Percentiles rank a stretch among this genome's conserved stretches.
Evolutionary conservation across 2,888 invertebrate genomes (phyloP).

Genomic region (Caenorhabditis sp.): DNA sequence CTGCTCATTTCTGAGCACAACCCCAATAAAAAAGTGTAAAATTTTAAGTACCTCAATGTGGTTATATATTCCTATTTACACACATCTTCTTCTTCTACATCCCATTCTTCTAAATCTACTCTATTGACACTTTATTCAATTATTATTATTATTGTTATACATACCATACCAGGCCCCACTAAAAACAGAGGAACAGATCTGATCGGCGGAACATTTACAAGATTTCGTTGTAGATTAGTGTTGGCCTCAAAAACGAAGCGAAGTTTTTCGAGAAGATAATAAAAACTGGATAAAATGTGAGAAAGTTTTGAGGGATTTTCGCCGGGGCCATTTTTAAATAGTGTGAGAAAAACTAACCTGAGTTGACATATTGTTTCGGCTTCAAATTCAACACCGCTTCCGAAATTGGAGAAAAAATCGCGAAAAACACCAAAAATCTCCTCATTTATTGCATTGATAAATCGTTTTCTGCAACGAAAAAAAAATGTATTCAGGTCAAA

Average conservation of each 20-base stretch:
- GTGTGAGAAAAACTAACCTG: neutral
- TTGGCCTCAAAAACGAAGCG: neutral
- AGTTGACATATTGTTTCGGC: neutral
- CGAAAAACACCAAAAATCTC: neutral
- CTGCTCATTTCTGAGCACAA: too few species aligned
- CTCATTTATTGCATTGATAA: slow-evolving; percentile 1
- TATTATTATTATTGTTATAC: too few species aligned
- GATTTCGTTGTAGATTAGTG: neutral
- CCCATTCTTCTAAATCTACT: too few species aligned
- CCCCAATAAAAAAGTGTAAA: too few species aligned
- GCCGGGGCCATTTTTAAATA: neutral
- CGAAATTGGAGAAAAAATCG: neutral
- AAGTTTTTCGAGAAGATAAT: neutral
- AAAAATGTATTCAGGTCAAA: neutral
- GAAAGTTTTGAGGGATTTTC: neutral
- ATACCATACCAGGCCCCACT: too few species aligned
- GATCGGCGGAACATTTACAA: neutral
- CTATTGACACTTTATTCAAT: too few species aligned
- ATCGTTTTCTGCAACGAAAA: neutral
- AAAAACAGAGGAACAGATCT: neutral
- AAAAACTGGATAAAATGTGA: neutral
- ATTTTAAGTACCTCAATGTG: too few species aligned
- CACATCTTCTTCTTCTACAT: too few species aligned
- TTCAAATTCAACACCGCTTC: neutral
- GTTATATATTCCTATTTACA: too few species aligned